Base-by-base conservation (phyloP, 2,888 invertebrate species). In the Scaptodrosophila latifasciaeformis region DNA sequence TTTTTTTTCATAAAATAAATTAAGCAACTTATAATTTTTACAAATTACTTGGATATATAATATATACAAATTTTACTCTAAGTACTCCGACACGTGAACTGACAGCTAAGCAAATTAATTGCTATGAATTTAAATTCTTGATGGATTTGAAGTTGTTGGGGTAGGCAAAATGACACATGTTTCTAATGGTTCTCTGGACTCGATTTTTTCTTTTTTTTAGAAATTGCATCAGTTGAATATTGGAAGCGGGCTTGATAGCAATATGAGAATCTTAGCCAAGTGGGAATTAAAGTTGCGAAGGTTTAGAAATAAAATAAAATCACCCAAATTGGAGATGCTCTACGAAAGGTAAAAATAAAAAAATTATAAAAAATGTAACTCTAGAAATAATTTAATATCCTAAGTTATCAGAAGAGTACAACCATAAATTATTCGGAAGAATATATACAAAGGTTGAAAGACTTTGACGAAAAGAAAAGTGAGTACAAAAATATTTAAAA, bases 71-170 rank as follows among this genome's bases (percentile, higher is more conserved):
- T n/a, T n/a, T n/a, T n/a, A n/a, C n/a, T n/a, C n/a, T n/a, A n/a
- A n/a, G n/a, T n/a, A n/a, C n/a, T n/a, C n/a, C n/a, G n/a, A n/a
- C n/a, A n/a, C n/a, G n/a, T n/a, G n/a, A n/a, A n/a, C n/a, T n/a
- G n/a, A 85, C 86, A 31, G 83, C 70, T 43, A 78, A 75, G 54
- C 69, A 75, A 67, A 65, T 83, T 21, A 62, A 58, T 50, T 84
- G 83, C 63, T 54, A 54, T 42, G 66, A 74, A 34, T 46, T 35
- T 12, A 30, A 5, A 34, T 10, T 27, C 34, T 15, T 39, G 39
- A 18, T 30, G 18, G 29, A 24, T 1, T 9, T 37, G 54, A 45
- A 76, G 72, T 72, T 76, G 72, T 70, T 70, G 58, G 65, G 67
- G 53, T 59, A 62, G 58, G 63, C 65, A 67, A 70, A 76, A 72